Conservation (phyloP, 2,888 invertebrate species). For the Drosophila tanythrix region DNA sequence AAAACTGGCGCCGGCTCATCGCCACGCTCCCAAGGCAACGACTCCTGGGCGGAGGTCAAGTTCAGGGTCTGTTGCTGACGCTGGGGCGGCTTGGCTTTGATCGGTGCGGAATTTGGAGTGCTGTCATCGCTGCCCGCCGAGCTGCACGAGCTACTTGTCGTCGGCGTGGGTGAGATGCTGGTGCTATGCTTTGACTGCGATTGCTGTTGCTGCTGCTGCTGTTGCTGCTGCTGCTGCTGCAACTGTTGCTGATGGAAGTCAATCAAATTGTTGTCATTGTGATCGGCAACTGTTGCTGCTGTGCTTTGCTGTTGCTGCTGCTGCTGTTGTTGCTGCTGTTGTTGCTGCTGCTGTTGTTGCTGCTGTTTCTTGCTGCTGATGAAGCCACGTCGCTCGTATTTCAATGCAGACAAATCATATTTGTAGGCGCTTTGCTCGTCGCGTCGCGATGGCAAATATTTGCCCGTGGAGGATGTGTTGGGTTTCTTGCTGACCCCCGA, state of each 20-base stretch:
- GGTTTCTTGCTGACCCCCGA: conserved; percentile 83
- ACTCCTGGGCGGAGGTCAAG: conserved; percentile 82
- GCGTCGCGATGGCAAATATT: conserved; percentile 77
- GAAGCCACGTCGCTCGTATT: conserved; percentile 84
- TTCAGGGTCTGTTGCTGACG: conserved; percentile 65
- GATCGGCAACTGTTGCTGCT: conserved; percentile 74
- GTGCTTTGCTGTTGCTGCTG: conserved; percentile 46
- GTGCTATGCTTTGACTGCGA: conserved; percentile 65
- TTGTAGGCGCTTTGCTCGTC: conserved; percentile 84
- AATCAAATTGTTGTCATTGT: conserved; percentile 85
- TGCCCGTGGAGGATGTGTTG: conserved; percentile 56
- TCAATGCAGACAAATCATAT: conserved; percentile 83
- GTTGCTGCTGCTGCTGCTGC: conserved; percentile 56
- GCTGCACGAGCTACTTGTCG: conserved; percentile 64
- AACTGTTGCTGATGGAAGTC: conserved; percentile 82
- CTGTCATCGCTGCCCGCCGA: conserved; percentile 73
- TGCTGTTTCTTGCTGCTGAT: conserved; percentile 81
- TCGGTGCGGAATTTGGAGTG: conserved; percentile 59
- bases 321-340: conserved; percentile 48
- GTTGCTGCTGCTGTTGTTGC: conserved; percentile 55
- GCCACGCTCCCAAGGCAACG: conserved; percentile 84
- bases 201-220: conserved; percentile 55
- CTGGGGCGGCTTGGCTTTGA: conserved; percentile 65
- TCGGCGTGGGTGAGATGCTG: conserved; percentile 74
- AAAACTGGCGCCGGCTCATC: conserved; percentile 83